Percentiles rank a stretch among this genome's conserved stretches.
These are phyloP conservation scores for Drosophila prostipennis DNA, from an alignment of 2,888 invertebrate genomes.

Conservation along the genomic window DNA sequence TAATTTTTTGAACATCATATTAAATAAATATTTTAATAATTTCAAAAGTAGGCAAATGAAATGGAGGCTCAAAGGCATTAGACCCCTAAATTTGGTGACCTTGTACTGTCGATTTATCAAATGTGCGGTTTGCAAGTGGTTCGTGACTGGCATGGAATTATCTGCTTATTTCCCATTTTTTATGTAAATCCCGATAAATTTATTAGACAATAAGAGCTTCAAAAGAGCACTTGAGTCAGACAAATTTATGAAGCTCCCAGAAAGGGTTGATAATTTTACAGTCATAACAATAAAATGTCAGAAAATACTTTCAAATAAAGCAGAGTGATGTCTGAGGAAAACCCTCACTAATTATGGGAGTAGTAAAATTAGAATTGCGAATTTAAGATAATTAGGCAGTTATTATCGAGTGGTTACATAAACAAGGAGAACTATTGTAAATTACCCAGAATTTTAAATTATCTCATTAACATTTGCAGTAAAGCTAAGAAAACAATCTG, in stretches of 20 bases:
- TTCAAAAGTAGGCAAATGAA: neutral
- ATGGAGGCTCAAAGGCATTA: no score
- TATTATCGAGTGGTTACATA: neutral
- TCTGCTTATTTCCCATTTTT: neutral
- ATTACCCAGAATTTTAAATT: neutral
- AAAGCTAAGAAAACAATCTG: no score
- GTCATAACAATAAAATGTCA: constrained; percentile 4
- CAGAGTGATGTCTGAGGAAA: neutral
- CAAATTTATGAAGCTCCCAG: constrained; percentile 1
- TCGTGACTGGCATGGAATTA: constrained; percentile 34
- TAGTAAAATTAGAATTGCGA: neutral
- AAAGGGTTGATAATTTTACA: neutral
- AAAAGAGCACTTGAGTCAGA: neutral
- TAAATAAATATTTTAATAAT: neutral
- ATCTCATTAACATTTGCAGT: neutral
- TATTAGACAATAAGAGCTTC: constrained; percentile 12
- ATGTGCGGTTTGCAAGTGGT: neutral
- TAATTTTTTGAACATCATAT: no score
- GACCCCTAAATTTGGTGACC: constrained; percentile 7
- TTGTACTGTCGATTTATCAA: constrained; percentile 8
- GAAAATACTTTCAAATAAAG: neutral
- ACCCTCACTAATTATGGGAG: constrained; percentile 15
- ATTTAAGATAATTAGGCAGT: constrained; percentile 16
- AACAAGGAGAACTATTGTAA: neutral
- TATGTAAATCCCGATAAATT: constrained; percentile 17